A percentile compares a stretch with the other conserved stretches of the same genome.
Conservation (phyloP, 1,140 invertebrate genomes). For the Chironomus tepperi region DNA sequence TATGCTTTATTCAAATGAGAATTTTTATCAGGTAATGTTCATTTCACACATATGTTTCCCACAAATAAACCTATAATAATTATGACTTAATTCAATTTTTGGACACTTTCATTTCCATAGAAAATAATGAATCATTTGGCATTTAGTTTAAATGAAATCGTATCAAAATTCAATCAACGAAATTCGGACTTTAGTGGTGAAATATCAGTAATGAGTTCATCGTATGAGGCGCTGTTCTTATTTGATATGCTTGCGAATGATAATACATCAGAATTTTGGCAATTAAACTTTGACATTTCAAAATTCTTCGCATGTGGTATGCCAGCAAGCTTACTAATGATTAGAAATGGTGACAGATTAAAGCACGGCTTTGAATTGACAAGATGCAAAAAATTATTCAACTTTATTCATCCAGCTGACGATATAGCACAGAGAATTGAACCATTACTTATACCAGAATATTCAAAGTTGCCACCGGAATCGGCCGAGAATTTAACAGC, state of each 20-base stretch:
- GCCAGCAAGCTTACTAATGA: neutral
- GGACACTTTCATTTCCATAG: neutral
- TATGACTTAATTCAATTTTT: neutral
- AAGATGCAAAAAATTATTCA: neutral
- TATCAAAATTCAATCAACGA: neutral
- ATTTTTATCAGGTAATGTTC: slow-evolving; percentile 15
- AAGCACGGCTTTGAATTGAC: neutral
- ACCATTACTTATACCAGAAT: neutral
- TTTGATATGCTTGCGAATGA: neutral
- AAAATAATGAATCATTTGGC: slow-evolving; percentile 23
- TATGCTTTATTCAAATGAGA: slow-evolving; percentile 1
- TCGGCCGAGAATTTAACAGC: neutral
- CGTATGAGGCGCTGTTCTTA: neutral
- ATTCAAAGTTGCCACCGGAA: neutral
- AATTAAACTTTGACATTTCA: neutral
- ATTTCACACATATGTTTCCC: neutral
- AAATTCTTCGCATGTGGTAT: neutral
- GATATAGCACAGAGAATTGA: neutral
- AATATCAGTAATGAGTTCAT: neutral
- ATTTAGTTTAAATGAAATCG: slow-evolving; percentile 16
- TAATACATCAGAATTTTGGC: neutral
- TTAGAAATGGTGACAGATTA: neutral
- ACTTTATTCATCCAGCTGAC: neutral
- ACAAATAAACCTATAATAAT: too few species aligned
- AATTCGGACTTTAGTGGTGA: neutral